Percentiles rank a stretch among this genome's conserved stretches.
Conservation (phyloP, 2,797 vertebrate genomes). For the Spea hammondii region DNA sequence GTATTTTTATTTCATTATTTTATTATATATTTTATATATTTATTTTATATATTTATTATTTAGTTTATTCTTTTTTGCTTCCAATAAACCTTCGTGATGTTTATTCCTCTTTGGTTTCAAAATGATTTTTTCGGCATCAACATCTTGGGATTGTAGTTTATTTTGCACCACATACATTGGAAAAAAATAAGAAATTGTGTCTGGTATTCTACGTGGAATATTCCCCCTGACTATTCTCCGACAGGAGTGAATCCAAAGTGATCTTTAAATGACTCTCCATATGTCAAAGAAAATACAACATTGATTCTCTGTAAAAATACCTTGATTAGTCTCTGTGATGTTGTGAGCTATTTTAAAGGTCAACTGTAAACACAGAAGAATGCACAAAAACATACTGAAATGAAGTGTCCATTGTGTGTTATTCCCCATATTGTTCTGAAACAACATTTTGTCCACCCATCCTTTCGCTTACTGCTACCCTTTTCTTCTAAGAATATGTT, state of each 20-base stretch:
- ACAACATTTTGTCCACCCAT: too few species aligned
- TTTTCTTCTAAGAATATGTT: too few species aligned
- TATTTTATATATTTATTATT: too few species aligned
- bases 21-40: too few species aligned
- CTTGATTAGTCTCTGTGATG: slow-evolving; percentile 31
- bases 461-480: too few species aligned
- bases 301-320: slow-evolving; percentile 26
- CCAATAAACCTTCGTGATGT: too few species aligned
- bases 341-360: slow-evolving; percentile 36
- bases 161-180: neutral
- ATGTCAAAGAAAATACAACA: slow-evolving; percentile 23
- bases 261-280: slow-evolving; percentile 6
- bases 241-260: slow-evolving; percentile 1
- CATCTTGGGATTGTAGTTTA: too few species aligned
- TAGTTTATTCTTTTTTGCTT: too few species aligned
- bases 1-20: too few species aligned
- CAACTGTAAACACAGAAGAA: slow-evolving; percentile 15
- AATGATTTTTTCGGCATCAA: too few species aligned
- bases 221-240: neutral
- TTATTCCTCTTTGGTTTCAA: too few species aligned
- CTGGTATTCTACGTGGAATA: neutral
- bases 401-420: slow-evolving; percentile 4
- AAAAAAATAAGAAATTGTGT: neutral
- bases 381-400: neutral
- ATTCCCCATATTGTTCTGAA: too few species aligned